phyloP scores from a whole-genome alignment of 2,113 vertebrate species.

The Psilopsiagon aurifrons region DNA sequence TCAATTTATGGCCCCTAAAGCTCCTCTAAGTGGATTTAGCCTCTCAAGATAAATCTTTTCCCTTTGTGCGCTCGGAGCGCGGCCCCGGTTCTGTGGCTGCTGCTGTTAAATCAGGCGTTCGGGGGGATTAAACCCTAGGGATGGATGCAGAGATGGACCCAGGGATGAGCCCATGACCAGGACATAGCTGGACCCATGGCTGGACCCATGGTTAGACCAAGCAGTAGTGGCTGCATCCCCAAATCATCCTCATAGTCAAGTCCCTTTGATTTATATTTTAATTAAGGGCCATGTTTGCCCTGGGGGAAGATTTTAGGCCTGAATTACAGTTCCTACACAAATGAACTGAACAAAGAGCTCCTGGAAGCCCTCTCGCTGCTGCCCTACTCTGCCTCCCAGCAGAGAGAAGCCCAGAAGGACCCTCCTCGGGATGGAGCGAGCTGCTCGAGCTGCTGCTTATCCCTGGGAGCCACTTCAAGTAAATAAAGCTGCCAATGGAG shows the following conservation, averaged over 20 bases:
- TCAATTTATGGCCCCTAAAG: conserved; percentile 56
- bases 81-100: background rate
- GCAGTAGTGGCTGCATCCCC: background rate
- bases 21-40: conserved; percentile 58
- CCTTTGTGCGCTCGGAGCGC: background rate
- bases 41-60: conserved; percentile 45
- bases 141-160: background rate
- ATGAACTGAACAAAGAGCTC: background rate
- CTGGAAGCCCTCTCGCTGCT: background rate
- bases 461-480: background rate
- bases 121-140: background rate
- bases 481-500: background rate
- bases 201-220: background rate
- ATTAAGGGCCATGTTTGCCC: background rate
- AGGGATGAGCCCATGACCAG: background rate
- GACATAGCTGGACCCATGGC: background rate
- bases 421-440: background rate
- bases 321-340: background rate
- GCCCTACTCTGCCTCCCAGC: background rate
- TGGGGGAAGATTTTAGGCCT: background rate
- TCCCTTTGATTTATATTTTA: background rate
- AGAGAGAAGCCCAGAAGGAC: background rate
- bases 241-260: rapidly evolving
- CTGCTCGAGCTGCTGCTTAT: background rate
- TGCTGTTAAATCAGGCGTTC: rapidly evolving